Evolutionary conservation across 2,113 vertebrate genomes (phyloP).

Genomic region (Urocitellus parryii): DNA sequence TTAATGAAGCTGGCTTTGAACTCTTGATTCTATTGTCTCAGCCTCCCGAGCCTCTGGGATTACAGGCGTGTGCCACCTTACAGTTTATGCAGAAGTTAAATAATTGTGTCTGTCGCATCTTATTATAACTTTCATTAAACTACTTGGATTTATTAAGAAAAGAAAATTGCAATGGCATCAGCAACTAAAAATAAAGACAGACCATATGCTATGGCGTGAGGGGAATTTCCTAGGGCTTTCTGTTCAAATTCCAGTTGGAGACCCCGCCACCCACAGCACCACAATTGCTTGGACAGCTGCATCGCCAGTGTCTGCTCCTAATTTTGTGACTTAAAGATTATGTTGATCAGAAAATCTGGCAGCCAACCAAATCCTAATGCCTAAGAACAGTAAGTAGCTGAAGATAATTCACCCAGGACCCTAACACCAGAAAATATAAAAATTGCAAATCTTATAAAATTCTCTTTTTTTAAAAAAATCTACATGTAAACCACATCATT

Average conservation of each 20-base stretch:
- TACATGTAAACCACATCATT: not conserved
- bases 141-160: conserved; percentile 14
- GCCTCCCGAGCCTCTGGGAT: too few species aligned
- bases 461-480: not conserved
- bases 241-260: not conserved
- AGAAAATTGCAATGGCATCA: not conserved
- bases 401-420: not conserved
- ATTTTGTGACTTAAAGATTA: conserved; percentile 19
- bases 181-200: conserved; percentile 49
- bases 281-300: not conserved
- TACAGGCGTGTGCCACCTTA: not conserved
- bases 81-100: not conserved
- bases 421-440: not conserved
- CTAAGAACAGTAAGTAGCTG: not conserved
- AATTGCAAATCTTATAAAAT: not conserved
- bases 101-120: not conserved
- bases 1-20: too few species aligned
- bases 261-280: not conserved
- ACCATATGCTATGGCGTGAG: not conserved
- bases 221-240: not conserved
- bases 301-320: not conserved
- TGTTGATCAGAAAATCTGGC: not conserved
- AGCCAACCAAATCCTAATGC: not conserved
- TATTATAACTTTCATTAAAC: conserved; percentile 21
- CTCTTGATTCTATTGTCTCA: too few species aligned